Conservation (phyloP, 2,888 invertebrate species). For the Nomada fabriciana region DNA sequence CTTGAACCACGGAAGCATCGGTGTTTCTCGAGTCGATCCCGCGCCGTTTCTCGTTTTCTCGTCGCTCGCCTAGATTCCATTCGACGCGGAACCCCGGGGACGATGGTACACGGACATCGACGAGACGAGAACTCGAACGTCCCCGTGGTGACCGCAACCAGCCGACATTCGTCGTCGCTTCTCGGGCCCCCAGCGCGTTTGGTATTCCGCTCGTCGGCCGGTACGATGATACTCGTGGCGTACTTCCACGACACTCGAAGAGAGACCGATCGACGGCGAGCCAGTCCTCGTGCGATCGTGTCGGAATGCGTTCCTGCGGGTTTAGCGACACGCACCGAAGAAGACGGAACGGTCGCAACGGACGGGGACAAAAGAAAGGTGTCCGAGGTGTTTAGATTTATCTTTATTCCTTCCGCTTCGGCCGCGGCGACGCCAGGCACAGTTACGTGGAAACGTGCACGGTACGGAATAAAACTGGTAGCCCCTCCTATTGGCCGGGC, state of each 20-base stretch:
- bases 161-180: slow-evolving; percentile 27
- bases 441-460: neutral
- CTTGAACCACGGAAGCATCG: slow-evolving; percentile 37
- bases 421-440: no score
- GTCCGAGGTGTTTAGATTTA: neutral
- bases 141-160: slow-evolving; percentile 16
- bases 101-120: slow-evolving; percentile 2
- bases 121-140: slow-evolving; percentile 27
- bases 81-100: neutral
- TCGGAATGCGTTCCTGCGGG: slow-evolving; percentile 23
- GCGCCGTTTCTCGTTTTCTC: neutral
- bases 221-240: slow-evolving; percentile 52
- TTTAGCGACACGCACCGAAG: neutral
- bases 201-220: slow-evolving; percentile 34
- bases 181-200: slow-evolving; percentile 19
- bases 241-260: slow-evolving; percentile 45
- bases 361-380: slow-evolving; percentile 9
- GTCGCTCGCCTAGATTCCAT: neutral
- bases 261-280: slow-evolving; percentile 49
- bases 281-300: slow-evolving; percentile 31
- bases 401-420: neutral
- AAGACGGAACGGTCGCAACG: neutral
- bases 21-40: slow-evolving; percentile 15
- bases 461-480: neutral
- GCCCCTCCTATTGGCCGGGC: neutral